These are phyloP conservation scores for Hyles lineata DNA, from an alignment of 2,888 invertebrate genomes.

Conservation along the genomic window DNA sequence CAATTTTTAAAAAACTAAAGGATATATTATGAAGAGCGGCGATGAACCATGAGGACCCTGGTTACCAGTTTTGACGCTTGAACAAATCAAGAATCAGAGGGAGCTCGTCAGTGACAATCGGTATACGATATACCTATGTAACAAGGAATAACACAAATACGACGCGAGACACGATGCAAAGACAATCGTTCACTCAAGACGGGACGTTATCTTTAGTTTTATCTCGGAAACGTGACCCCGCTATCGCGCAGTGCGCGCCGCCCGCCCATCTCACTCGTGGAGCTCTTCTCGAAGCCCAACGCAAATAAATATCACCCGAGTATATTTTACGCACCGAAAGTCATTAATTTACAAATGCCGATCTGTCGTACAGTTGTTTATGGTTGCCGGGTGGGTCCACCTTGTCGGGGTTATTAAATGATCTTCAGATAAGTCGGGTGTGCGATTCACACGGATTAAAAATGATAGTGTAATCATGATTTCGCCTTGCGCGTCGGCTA, in stretches of 20 bases:
- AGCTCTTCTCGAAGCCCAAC: conserved; percentile 55
- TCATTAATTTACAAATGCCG: conserved; percentile 78
- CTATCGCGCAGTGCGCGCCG: conserved; percentile 69
- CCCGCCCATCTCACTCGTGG: conserved; percentile 74
- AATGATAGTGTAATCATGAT: conserved; percentile 26
- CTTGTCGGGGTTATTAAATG: conserved; percentile 79
- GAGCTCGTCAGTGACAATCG: conserved; percentile 22
- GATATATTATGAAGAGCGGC: neutral
- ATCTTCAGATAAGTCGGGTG: conserved; percentile 67
- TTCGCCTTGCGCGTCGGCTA: conserved; percentile 33
- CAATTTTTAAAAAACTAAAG: too few species aligned
- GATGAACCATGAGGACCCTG: neutral
- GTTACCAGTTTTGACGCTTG: neutral
- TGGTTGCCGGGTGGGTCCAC: conserved; percentile 67
- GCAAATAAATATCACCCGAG: conserved; percentile 62
- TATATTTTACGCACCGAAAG: conserved; percentile 56
- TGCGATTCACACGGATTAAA: conserved; percentile 58
- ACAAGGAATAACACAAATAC: conserved; percentile 36
- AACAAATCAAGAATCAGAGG: conserved; percentile 10
- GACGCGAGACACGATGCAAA: conserved; percentile 52
- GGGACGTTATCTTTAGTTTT: conserved; percentile 71
- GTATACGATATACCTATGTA: conserved; percentile 27
- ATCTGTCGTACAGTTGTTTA: conserved; percentile 76
- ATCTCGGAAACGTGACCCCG: conserved; percentile 81
- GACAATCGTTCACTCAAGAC: conserved; percentile 76